These are phyloP conservation scores for Leucopsar rothschildi DNA, from an alignment of 2,113 vertebrate genomes.

Conservation along the genomic window DNA sequence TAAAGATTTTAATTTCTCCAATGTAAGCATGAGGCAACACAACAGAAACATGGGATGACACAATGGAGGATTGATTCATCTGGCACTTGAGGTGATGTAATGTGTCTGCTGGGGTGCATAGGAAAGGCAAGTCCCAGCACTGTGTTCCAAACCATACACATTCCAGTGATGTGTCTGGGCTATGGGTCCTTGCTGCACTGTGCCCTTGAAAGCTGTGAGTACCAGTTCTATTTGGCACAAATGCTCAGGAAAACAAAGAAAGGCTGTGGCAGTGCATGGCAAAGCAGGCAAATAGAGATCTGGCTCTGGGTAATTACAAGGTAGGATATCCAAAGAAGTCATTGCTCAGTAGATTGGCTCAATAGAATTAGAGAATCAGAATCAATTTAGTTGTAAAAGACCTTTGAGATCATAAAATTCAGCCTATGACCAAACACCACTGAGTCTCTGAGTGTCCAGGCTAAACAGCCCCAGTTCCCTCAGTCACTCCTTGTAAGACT, in stretches of 20 bases:
- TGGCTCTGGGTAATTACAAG: not conserved
- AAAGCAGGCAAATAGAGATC: not conserved
- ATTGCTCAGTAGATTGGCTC: not conserved
- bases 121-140: not conserved
- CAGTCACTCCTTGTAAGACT: not conserved
- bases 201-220: not conserved
- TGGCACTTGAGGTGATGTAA: not conserved
- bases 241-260: not conserved
- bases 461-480: not conserved
- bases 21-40: not conserved
- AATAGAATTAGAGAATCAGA: not conserved
- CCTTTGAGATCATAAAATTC: not conserved
- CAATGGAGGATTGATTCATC: not conserved
- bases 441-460: not conserved
- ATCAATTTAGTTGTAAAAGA: not conserved
- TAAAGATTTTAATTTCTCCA: not conserved
- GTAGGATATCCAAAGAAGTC: not conserved
- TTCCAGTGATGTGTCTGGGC: not conserved
- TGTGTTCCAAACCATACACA: not conserved
- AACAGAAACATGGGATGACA: not conserved
- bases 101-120: not conserved
- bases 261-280: not conserved
- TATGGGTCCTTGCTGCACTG: not conserved
- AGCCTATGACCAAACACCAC: not conserved
- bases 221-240: not conserved